Evolutionary conservation across 2,888 invertebrate genomes (phyloP).

Genomic region (Cepaea hortensis): DNA sequence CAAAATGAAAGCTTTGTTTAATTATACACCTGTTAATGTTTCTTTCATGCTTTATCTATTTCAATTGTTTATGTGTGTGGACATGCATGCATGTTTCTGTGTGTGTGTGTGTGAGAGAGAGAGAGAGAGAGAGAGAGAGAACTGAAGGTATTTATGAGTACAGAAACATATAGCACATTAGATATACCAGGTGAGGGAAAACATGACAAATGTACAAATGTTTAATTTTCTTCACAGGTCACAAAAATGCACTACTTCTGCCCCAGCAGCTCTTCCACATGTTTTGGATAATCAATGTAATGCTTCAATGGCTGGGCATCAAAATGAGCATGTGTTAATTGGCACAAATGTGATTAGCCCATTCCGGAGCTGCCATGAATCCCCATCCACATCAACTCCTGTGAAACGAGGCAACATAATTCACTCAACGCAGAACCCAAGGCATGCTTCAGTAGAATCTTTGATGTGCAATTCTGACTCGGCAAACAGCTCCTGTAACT

Average conservation of each 20-base stretch:
- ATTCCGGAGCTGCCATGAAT: neutral
- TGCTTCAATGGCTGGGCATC: neutral
- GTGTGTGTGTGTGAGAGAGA: too few relatives aligned
- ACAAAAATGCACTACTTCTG: neutral
- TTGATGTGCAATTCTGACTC: conserved; percentile 3
- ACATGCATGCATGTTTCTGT: too few relatives aligned
- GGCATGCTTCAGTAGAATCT: neutral
- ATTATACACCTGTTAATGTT: too few relatives aligned
- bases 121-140: too few relatives aligned
- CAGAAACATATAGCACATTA: too few relatives aligned
- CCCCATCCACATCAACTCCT: conserved; percentile 36
- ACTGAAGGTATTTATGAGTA: too few relatives aligned
- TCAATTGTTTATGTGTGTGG: too few relatives aligned
- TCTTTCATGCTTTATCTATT: too few relatives aligned
- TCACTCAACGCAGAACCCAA: neutral
- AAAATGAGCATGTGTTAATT: neutral
- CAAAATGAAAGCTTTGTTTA: too few relatives aligned
- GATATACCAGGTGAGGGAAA: too few relatives aligned
- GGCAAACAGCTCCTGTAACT: neutral
- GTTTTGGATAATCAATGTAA: neutral
- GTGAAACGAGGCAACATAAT: conserved; percentile 16
- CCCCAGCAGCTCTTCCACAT: neutral
- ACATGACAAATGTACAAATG: neutral
- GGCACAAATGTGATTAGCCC: neutral
- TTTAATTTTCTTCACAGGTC: neutral